phyloP scores from a whole-genome alignment of 2,888 invertebrate species.

The Zygogramma bicolorata region DNA sequence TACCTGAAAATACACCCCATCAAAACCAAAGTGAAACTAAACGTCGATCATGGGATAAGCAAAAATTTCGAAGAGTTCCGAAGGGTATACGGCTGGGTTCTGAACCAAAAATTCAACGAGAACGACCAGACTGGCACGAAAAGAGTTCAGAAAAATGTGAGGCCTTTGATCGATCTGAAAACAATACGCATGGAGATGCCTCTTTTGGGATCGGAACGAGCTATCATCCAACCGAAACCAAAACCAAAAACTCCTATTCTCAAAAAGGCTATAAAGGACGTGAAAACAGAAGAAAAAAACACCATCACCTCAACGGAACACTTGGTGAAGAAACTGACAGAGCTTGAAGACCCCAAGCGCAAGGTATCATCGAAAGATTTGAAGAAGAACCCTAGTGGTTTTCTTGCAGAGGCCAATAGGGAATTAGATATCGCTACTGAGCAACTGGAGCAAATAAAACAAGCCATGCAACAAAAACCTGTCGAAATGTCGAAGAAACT shows the following conservation, averaged over 20 bases:
- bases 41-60: not conserved
- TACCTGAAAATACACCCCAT: constrained; percentile 20
- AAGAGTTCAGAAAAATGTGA: not conserved
- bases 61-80: constrained; percentile 39
- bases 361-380: constrained; percentile 8
- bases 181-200: constrained; percentile 42
- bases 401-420: constrained; percentile 31
- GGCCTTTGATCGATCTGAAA: constrained; percentile 32
- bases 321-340: constrained; percentile 16
- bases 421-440: constrained; percentile 33
- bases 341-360: constrained; percentile 10
- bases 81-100: constrained; percentile 28
- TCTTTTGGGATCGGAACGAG: constrained; percentile 34
- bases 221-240: constrained; percentile 29
- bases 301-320: not conserved
- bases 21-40: constrained; percentile 19
- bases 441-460: constrained; percentile 29
- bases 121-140: not conserved
- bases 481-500: constrained; percentile 8
- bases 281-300: not conserved
- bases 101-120: constrained; percentile 3
- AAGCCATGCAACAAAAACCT: constrained; percentile 18
- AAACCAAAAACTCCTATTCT: not conserved
- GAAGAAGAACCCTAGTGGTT: constrained; percentile 18
- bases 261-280: not conserved